These are phyloP conservation scores for Fulica atra DNA, from an alignment of 2,113 vertebrate genomes.

Conservation along the genomic window DNA sequence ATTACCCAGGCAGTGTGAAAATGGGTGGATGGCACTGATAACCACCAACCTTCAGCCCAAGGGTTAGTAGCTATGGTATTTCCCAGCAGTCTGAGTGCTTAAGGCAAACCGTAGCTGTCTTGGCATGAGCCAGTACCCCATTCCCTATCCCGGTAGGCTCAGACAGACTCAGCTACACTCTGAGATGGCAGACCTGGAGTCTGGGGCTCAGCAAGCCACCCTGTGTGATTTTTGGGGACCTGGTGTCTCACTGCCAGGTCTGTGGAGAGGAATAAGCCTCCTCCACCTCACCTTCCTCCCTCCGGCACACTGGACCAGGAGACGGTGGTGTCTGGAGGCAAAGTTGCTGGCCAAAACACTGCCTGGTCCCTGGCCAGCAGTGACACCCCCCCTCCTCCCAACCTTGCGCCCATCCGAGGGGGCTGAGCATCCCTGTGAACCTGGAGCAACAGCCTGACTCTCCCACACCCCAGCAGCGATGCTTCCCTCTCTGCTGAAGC, in stretches of 20 bases:
- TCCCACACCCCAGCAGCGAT: not conserved
- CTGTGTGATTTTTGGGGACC: rapidly evolving
- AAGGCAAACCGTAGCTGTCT: rapidly evolving
- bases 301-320: rapidly evolving
- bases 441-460: not conserved
- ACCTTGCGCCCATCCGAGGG: rapidly evolving
- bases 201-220: not conserved
- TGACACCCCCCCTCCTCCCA: no score
- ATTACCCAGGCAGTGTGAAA: not conserved
- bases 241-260: not conserved
- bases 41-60: not conserved
- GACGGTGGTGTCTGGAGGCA: rapidly evolving
- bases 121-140: rapidly evolving
- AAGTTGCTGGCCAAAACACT: not conserved
- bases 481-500: not conserved
- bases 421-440: not conserved
- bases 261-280: rapidly evolving
- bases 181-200: rapidly evolving
- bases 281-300: not conserved
- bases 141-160: not conserved
- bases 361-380: not conserved
- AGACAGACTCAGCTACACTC: not conserved
- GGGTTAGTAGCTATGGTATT: not conserved
- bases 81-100: not conserved
- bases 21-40: not conserved